Evolutionary conservation across 37 sponge, comb jelly and placozoan species (phyloP).

Genomic region (Agelas oroides): DNA sequence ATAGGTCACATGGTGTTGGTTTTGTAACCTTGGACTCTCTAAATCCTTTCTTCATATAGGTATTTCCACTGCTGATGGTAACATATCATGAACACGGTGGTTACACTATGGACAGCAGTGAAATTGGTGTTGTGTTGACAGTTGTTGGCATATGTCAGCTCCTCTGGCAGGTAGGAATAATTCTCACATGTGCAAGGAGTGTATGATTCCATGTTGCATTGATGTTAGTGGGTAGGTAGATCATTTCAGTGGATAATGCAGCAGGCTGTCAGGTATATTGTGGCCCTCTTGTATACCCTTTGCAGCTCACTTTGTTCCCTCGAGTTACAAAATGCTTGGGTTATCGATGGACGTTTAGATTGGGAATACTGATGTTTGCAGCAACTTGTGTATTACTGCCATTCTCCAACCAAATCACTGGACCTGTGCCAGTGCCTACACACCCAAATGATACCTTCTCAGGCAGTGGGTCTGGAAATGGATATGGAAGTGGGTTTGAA

Average conservation of each 20-base stretch:
- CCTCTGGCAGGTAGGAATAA: conserved; percentile 60
- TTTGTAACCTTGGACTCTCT: no score
- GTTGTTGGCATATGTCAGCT: conserved; percentile 44
- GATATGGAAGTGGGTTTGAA: not conserved
- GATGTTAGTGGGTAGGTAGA: no score
- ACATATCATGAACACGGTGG: conserved; percentile 75
- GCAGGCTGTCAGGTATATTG: not conserved
- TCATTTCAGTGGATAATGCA: no score
- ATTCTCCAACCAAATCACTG: conserved; percentile 74
- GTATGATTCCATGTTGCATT: not conserved
- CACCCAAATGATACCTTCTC: not conserved
- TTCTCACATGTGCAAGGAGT: not conserved
- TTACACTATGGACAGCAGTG: conserved; percentile 77
- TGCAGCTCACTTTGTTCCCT: conserved; percentile 68
- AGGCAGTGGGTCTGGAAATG: not conserved
- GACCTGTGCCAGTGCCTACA: conserved; percentile 41
- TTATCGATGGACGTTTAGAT: conserved; percentile 38
- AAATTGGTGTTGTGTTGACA: conserved; percentile 68
- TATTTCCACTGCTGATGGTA: conserved; percentile 81
- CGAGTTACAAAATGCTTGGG: conserved; percentile 53
- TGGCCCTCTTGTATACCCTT: not conserved
- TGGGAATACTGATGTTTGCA: conserved; percentile 35
- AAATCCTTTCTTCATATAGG: conserved; percentile 17
- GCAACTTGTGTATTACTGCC: conserved; percentile 50
- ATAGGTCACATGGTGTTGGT: no score